Base-by-base conservation (phyloP, 2,888 invertebrate genomes). In the Ptycholaimellus sp. region DNA sequence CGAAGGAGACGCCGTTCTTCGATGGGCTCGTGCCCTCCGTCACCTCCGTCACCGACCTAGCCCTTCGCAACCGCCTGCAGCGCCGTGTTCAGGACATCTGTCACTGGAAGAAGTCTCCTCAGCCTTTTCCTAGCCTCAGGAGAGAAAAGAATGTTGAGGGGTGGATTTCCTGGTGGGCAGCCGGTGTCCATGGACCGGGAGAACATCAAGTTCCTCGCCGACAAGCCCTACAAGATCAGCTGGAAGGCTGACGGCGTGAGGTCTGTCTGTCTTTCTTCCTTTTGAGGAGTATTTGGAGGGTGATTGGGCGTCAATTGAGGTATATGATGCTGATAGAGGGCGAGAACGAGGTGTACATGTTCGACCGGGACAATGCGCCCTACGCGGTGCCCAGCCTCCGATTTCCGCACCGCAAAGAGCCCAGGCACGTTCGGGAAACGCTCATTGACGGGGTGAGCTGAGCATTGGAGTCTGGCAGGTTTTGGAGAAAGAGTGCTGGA, bases 191-290 rank as follows among this genome's bases (percentile, higher is more conserved):
- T 99, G 85, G 78, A 81, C 53, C 62, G 44, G 9, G 39, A 53
- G 35, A 99, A 99, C 59, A 65, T 96, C 33, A 59, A 61, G 35
- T 66, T 74, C 11, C 61, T 99, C 3, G 66, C 70, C 22, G 62
- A 73, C 45, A 78, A 78, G 54, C 78, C 79, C 0, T 99, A 96
- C 56, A 72, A 74, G 57, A 90, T 96, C 1, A 93, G 90, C 2
- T 99, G 96, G 96, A 99, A 99, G 59, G 96, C 96, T 9, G 96
- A 99, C 61, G 96, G 96, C 27, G 79, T 77, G 23, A 73, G 82
- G 75, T 78, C 57, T 56, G 45, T n/a, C 21, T 29, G 17, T 16
- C 40, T 22, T 28, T 3, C 19, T 31, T 22, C n/a, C 13, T 35
- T 20, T 37, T 18, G 35, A 16, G 6, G n/a, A 16, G 9, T 11